phyloP scores from a whole-genome alignment of 1,140 invertebrate genomes.

The Hetaerina americana region DNA sequence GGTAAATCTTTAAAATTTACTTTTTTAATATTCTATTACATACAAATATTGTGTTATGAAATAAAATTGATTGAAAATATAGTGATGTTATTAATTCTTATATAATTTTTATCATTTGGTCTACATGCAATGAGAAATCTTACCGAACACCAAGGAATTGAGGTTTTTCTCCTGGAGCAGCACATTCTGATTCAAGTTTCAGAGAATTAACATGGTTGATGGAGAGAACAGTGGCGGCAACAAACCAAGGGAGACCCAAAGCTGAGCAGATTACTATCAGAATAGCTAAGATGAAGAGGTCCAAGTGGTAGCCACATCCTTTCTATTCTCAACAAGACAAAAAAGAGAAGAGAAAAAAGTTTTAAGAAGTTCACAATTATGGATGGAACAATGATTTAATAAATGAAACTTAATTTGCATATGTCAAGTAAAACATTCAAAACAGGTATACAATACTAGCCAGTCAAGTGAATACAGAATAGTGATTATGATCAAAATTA shows the following conservation, averaged over 20 bases:
- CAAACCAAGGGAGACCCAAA: conserved; percentile 92
- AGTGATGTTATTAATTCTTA: neutral
- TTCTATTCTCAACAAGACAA: conserved; percentile 42
- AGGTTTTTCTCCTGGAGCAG: conserved; percentile 95
- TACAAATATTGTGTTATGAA: conserved; percentile 6
- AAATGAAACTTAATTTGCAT: no score
- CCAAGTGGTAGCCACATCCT: conserved; percentile 95
- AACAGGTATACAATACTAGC: no score
- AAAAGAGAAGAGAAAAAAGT: no score
- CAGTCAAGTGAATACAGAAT: no score
- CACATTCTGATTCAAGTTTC: conserved; percentile 90
- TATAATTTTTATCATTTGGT: no score
- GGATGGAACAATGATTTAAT: no score
- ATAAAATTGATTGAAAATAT: conserved; percentile 13
- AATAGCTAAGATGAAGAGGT: conserved; percentile 81
- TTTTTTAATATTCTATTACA: conserved; percentile 4
- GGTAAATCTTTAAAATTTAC: no score
- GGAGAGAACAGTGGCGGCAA: conserved; percentile 94
- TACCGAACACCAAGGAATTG: conserved; percentile 88
- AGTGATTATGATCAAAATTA: no score
- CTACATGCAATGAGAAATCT: conserved; percentile 8
- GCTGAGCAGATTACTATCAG: conserved; percentile 84
- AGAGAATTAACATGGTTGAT: conserved; percentile 98
- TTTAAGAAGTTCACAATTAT: no score
- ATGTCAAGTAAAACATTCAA: no score